A percentile compares a stretch with the other conserved stretches of the same genome.
These are phyloP conservation scores for Mixornis gularis DNA, from an alignment of 2,113 vertebrate genomes.

Conservation along the genomic window DNA sequence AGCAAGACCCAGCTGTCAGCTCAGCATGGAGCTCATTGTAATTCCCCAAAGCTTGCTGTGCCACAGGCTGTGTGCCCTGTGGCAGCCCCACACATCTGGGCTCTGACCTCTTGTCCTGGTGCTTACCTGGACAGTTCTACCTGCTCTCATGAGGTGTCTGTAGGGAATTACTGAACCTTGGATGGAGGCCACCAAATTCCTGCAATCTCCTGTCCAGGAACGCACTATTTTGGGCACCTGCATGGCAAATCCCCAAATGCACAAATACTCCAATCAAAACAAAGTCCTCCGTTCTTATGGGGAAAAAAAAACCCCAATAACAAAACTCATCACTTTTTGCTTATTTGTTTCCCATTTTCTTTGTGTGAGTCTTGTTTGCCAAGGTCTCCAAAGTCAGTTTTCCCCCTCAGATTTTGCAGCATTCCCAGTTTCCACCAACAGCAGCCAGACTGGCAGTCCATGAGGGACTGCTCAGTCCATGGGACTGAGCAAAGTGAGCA, in stretches of 20 bases:
- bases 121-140: not conserved
- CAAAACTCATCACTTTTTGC: not conserved
- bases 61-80: not conserved
- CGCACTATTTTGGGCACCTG: not conserved
- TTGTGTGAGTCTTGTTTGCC: not conserved
- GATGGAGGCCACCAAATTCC: accelerated
- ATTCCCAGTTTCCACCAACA: not conserved
- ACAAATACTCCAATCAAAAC: not conserved
- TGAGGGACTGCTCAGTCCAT: not conserved
- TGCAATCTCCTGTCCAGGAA: not conserved
- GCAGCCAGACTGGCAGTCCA: not conserved
- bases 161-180: not conserved
- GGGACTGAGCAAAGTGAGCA: not conserved
- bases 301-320: accelerated
- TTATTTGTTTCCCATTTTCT: not conserved
- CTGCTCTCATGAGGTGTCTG: not conserved
- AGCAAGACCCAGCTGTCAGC: not conserved
- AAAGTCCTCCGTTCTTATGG: not conserved
- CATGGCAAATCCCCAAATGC: not conserved
- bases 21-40: not conserved
- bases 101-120: not conserved
- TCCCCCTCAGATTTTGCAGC: not conserved
- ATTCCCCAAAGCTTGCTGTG: not conserved
- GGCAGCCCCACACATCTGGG: not conserved
- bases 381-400: not conserved